Base-by-base conservation (phyloP, 2,797 vertebrate genomes). In the Paramormyrops hopkinsi region DNA sequence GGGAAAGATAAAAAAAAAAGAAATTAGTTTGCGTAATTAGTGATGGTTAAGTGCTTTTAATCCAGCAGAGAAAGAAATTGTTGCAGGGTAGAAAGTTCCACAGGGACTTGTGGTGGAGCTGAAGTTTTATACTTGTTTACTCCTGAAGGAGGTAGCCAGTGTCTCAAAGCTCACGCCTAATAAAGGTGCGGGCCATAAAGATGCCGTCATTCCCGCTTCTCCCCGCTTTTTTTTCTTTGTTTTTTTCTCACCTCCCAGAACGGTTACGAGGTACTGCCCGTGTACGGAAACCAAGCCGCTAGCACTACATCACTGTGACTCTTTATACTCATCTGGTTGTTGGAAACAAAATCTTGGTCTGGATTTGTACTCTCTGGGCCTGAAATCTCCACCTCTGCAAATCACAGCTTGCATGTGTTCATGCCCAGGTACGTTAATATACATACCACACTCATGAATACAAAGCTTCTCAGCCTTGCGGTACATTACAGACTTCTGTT, bases 1-100 rank as follows among this genome's bases (percentile, higher is more conserved):
- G 94, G 62, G 95, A 95, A 92, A 93, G 93, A 95, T 87, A 62
- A 93, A 96, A 95, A 96, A 89, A 94, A 87, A 95, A 87, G 33
- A 69, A 95, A 96, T 96, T 88, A 95, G 95, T 95, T 95, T 95
- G 94, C 95, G 93, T 96, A 96, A 96, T 96, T 96, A 96, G 95
- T 93, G 93, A 92, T 94, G 95, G 96, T 96, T 95, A 96, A 95
- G 95, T 95, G 95, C 92, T 94, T 95, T 95, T 94, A 94, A 95
- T 96, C 95, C 95, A 93, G 92, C 91, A 92, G 95, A 94, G 94
- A 93, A 91, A 92, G 91, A 90, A 91, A 92, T 76, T 90, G 91
- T 92, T 91, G 88, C 91, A 73, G 91, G 88, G 90, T 90, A 89
- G 76, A 86, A 93, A 92, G 91, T 93, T 91, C 79, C 86, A 92